Evolutionary conservation across 23 tunicate genomes (phyloP).

Genomic region (Corella eumyota): DNA sequence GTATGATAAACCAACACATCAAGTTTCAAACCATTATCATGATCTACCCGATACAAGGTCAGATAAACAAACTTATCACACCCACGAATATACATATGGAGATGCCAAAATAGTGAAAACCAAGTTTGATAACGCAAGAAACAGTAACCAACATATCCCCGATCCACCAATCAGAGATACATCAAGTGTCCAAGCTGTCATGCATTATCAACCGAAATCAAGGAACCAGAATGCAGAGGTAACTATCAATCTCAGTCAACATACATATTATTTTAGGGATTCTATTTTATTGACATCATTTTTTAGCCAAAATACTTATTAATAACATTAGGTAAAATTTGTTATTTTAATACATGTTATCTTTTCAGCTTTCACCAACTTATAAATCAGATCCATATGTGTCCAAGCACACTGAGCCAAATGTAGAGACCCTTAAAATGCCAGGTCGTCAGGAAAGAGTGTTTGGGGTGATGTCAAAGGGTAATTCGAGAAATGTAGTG

Average conservation of each 20-base stretch:
- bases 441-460: conserved; percentile 38
- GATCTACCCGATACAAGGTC: background rate
- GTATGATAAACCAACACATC: background rate
- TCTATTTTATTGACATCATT: no score
- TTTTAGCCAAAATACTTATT: no score
- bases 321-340: no score
- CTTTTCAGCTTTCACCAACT: no score
- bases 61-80: background rate
- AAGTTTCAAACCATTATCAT: background rate
- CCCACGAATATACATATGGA: conserved; percentile 6
- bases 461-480: conserved; percentile 36
- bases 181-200: conserved; percentile 41
- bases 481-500: conserved; percentile 14
- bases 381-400: no score
- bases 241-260: background rate
- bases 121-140: conserved; percentile 3
- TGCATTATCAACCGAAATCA: conserved; percentile 8
- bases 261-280: background rate
- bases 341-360: no score
- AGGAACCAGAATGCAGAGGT: conserved; percentile 11
- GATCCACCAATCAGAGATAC: conserved; percentile 46
- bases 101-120: conserved; percentile 48
- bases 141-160: conserved; percentile 7
- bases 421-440: no score
- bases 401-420: no score